Conservation (phyloP, 2,797 vertebrate genomes). For the Babyrousa celebensis region DNA sequence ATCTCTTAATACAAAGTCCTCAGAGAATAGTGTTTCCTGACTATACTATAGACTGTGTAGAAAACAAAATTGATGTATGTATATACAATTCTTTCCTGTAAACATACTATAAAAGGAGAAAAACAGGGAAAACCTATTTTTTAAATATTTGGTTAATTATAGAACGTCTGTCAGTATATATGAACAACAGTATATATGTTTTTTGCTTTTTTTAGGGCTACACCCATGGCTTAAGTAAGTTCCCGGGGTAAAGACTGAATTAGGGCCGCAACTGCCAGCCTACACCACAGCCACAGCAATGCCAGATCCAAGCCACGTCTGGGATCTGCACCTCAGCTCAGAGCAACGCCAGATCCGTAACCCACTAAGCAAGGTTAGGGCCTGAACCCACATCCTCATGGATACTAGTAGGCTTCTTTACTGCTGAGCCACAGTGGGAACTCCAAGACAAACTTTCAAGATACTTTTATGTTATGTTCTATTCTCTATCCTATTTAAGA, state of each 20-base stretch:
- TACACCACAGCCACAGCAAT: too few relatives aligned
- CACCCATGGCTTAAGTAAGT: too few relatives aligned
- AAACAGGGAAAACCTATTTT: neutral
- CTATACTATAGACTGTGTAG: neutral
- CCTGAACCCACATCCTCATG: too few relatives aligned
- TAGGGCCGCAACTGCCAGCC: too few relatives aligned
- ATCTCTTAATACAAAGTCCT: neutral
- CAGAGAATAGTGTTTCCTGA: neutral
- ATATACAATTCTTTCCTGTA: conserved; percentile 36
- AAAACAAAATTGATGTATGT: neutral
- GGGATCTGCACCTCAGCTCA: too few relatives aligned
- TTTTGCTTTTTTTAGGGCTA: too few relatives aligned
- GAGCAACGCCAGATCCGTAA: too few relatives aligned
- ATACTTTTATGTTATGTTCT: neutral
- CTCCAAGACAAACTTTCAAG: neutral
- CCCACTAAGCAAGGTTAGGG: too few relatives aligned
- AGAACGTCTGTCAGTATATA: neutral
- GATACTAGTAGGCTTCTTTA: too few relatives aligned
- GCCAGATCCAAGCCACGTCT: too few relatives aligned
- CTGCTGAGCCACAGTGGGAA: too few relatives aligned
- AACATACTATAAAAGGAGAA: conserved; percentile 16
- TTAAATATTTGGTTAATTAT: neutral
- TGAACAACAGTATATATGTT: neutral
- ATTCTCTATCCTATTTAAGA: neutral
- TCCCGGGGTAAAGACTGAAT: too few relatives aligned